Evolutionary conservation across 2,797 vertebrate genomes (phyloP).

Genomic region (Poecilia velifera): DNA sequence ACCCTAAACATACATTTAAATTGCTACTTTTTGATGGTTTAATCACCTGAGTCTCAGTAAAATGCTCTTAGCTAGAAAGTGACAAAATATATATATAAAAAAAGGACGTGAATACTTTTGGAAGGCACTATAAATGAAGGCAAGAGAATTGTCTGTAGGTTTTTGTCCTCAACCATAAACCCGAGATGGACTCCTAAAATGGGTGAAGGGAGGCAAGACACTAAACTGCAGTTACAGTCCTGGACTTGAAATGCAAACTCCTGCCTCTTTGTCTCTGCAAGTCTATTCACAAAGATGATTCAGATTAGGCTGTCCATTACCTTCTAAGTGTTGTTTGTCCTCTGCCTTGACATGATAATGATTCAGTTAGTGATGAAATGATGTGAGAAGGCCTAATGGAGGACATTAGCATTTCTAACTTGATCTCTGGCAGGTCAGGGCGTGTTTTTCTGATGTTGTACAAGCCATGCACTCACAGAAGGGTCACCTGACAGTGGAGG

Average conservation of each 20-base stretch:
- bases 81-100: neutral
- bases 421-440: slow-evolving; percentile 34
- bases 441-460: slow-evolving; percentile 25
- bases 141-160: neutral
- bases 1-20: neutral
- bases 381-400: slow-evolving; percentile 49
- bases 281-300: slow-evolving; percentile 64
- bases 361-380: slow-evolving; percentile 50
- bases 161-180: neutral
- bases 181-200: neutral
- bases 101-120: neutral
- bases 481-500: neutral
- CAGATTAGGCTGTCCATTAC: slow-evolving; percentile 37
- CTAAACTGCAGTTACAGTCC: neutral
- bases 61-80: neutral
- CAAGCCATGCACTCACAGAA: neutral
- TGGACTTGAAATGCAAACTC: slow-evolving; percentile 9
- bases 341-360: slow-evolving; percentile 64
- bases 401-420: slow-evolving; percentile 51
- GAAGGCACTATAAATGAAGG: neutral
- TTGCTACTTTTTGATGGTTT: neutral
- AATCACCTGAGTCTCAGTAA: neutral
- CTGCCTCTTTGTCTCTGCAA: slow-evolving; percentile 21
- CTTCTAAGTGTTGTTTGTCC: slow-evolving; percentile 52
- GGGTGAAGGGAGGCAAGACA: neutral